Conservation (phyloP, 2,113 vertebrate genomes). For the Anthoscopus minutus region DNA sequence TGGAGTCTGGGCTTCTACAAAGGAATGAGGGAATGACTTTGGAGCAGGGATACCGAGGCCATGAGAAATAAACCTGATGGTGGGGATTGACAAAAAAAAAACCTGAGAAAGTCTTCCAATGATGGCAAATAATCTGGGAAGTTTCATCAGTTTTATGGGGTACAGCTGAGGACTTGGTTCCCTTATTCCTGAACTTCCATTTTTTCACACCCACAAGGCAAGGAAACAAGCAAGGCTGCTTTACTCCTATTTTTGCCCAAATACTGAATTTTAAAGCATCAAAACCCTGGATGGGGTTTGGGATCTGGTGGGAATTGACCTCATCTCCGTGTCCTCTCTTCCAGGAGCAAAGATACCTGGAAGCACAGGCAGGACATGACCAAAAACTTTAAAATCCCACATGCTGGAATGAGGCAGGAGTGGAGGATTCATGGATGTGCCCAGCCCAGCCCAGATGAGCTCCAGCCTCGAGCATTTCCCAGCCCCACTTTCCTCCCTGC, state of each 20-base stretch:
- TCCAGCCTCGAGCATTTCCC: background rate
- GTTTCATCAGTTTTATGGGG: background rate
- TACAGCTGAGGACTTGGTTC: background rate
- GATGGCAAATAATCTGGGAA: background rate
- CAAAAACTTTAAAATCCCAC: background rate
- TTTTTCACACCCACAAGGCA: background rate
- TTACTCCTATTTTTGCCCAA: background rate
- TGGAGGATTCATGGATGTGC: rapidly evolving
- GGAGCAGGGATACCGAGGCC: background rate
- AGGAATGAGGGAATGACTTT: background rate
- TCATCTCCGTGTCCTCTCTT: background rate
- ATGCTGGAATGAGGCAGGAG: background rate
- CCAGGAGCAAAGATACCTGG: background rate
- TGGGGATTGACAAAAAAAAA: too few relatives aligned
- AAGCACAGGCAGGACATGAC: background rate
- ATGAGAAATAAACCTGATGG: background rate
- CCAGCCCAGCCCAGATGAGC: background rate
- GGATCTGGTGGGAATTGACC: background rate
- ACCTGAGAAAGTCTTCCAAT: rapidly evolving
- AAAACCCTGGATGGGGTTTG: background rate
- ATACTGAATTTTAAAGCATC: background rate
- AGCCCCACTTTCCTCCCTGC: background rate
- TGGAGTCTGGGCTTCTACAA: background rate
- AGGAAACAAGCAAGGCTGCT: background rate
- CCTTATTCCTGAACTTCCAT: background rate